Evolutionary conservation across 2,113 vertebrate species (phyloP), one percentile per base, ranked within the genome.

Genomic region (Chaenocephalus aceratus): DNA sequence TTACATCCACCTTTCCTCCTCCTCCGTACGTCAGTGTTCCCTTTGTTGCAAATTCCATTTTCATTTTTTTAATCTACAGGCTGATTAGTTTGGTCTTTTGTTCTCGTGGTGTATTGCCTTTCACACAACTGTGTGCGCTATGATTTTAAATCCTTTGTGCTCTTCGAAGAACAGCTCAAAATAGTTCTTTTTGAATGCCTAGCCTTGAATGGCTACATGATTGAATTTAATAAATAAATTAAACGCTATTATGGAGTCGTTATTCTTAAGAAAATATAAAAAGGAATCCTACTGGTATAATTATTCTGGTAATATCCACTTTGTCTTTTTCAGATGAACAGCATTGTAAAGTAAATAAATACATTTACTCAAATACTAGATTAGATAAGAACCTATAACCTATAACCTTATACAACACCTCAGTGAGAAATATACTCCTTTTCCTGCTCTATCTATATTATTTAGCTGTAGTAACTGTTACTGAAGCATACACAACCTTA

Each of bases 1-100:
- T 45, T 21, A 15, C 69, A 6, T 62, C 65, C 77, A 86, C 91
- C 93, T 94, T 95, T 95, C 96, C 36, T 93, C 92, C 91, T 93
- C 63, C 87, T 58, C 54, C 1, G 79, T 89, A 88, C 75, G 85
- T 89, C 74, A 85, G 90, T 74, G 70, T 72, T 76, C 64, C 67
- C 78, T 86, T 88, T 88, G 83, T 88, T 75, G 63, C 26, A 15
- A 84, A 80, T 52, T 70, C 51, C 46, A 61, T 66, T 75, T 85
- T 86, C 45, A 13, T 83, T 84, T 83, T 76, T 84, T 77, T 60
- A 58, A 77, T 91, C 75, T 73, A 53, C 64, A 36, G 66, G 65
- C 78, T 88, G 83, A 91, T 87, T 83, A 86, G 82, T 89, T 72
- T n/a, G 49, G 51, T 82, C 80, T 86, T 91, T 90, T 91, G 88